phyloP scores from a whole-genome alignment of 2,797 vertebrate genomes.

The Fringilla coelebs region DNA sequence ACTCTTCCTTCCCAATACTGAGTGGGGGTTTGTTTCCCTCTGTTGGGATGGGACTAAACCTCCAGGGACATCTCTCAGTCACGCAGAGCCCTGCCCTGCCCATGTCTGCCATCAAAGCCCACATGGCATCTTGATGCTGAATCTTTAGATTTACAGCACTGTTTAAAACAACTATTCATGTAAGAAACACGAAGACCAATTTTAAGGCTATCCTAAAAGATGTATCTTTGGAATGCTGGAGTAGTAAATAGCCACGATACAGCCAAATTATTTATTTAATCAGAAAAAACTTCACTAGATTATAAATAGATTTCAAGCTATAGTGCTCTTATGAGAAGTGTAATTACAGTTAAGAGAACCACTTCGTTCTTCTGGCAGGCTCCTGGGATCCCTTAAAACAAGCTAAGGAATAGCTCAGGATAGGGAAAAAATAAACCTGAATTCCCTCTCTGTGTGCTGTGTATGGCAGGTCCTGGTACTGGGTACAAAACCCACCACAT shows the following conservation, averaged over 20 bases:
- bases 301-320: constrained; percentile 24
- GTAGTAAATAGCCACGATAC: not conserved
- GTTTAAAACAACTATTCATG: not conserved
- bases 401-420: not conserved
- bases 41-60: not conserved
- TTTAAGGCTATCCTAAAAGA: not conserved
- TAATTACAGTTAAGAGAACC: constrained; percentile 40
- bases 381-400: constrained; percentile 35
- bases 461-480: not conserved
- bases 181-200: not conserved
- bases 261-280: not conserved
- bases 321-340: constrained; percentile 8
- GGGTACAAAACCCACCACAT: not conserved
- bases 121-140: not conserved
- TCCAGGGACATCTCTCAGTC: not conserved
- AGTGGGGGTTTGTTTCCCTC: not conserved
- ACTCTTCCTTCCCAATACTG: not conserved
- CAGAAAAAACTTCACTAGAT: not conserved
- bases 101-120: not conserved
- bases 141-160: not conserved
- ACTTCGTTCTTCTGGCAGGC: not conserved
- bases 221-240: not conserved
- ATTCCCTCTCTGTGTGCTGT: not conserved
- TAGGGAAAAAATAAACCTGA: not conserved
- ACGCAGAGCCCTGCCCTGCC: not conserved